A percentile compares a stretch with the other conserved stretches of the same genome.
Evolutionary conservation across 2,888 invertebrate genomes (phyloP).

Genomic region (Thymelicus lineola): DNA sequence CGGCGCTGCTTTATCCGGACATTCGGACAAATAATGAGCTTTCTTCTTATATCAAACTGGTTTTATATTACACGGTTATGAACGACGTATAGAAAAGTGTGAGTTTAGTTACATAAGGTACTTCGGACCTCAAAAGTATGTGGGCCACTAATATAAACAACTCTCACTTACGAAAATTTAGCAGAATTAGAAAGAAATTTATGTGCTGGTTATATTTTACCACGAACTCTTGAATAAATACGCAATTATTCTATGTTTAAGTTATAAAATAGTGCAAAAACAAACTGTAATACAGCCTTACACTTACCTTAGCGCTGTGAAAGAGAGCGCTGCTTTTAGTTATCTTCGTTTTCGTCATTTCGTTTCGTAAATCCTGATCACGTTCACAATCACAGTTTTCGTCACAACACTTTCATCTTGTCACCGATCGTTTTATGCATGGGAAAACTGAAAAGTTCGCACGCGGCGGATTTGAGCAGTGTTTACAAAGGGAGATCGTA

Average conservation of each 20-base stretch:
- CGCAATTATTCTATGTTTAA: conserved; percentile 41
- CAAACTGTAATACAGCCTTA: conserved; percentile 32
- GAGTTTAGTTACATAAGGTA: not conserved
- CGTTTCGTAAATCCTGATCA: conserved; percentile 55
- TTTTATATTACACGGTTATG: conserved; percentile 31
- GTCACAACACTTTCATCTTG: conserved; percentile 71
- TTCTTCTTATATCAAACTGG: conserved; percentile 32
- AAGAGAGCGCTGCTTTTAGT: conserved; percentile 87
- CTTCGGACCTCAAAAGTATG: not conserved
- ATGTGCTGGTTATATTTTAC: not conserved
- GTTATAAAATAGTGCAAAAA: conserved; percentile 45
- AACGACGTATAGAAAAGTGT: not conserved
- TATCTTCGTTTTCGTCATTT: conserved; percentile 86
- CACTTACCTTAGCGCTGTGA: conserved; percentile 90
- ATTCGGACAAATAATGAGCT: conserved; percentile 39
- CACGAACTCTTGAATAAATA: not conserved
- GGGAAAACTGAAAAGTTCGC: conserved; percentile 59
- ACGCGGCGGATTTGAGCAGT: conserved; percentile 58
- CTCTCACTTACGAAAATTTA: not conserved
- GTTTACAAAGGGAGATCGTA: conserved; percentile 77
- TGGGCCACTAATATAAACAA: conserved; percentile 1
- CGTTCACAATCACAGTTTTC: conserved; percentile 66
- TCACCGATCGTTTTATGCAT: conserved; percentile 61
- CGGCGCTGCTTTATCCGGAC: conserved; percentile 38
- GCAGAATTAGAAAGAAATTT: not conserved